These are phyloP conservation scores for Manduca sexta DNA, from an alignment of 1,140 invertebrate genomes.

Conservation along the genomic window DNA sequence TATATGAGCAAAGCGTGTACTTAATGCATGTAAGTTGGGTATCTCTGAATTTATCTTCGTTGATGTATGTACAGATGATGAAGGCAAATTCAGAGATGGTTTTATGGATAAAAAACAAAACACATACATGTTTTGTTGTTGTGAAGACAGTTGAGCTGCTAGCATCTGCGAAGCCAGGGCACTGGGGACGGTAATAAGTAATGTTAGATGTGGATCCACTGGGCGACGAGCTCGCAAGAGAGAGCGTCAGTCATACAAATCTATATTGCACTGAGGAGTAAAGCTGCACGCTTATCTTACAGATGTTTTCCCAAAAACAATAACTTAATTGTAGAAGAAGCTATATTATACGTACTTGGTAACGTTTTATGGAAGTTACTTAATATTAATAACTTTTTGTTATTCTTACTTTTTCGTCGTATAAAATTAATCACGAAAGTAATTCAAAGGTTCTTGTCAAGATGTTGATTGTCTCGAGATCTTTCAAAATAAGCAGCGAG, in stretches of 20 bases:
- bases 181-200: constrained; percentile 82
- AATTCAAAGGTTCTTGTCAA: too few species aligned
- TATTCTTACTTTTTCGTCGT: neutral
- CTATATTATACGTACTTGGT: too few species aligned
- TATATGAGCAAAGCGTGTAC: constrained; percentile 61
- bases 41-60: constrained; percentile 55
- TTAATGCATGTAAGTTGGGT: constrained; percentile 57
- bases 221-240: constrained; percentile 7
- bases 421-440: too few species aligned
- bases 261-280: constrained; percentile 16
- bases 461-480: neutral
- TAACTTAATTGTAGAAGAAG: too few species aligned
- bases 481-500: too few species aligned
- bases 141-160: constrained; percentile 90
- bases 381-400: neutral
- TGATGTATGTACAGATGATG: constrained; percentile 14
- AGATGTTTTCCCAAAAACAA: too few species aligned
- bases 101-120: constrained; percentile 64
- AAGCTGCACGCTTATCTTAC: constrained; percentile 47
- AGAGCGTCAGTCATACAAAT: too few species aligned
- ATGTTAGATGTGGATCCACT: constrained; percentile 44
- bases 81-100: constrained; percentile 47
- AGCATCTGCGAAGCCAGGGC: constrained; percentile 96
- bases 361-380: neutral
- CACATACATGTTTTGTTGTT: constrained; percentile 93